Base-by-base conservation (phyloP, 2,888 invertebrate species). In the Julus scanicus region DNA sequence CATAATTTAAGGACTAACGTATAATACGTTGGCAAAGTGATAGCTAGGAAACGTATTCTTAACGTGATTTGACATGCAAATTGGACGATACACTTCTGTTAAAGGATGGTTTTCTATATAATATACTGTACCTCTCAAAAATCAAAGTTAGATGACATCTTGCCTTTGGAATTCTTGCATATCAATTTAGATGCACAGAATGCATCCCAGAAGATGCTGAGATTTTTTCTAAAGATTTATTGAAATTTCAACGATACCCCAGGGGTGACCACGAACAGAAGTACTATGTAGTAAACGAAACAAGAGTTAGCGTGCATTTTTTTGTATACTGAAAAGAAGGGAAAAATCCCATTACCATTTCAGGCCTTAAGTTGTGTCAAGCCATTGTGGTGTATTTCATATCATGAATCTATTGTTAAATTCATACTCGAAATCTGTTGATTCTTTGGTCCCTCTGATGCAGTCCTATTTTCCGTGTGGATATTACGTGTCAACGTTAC, bases 401-500 rank as follows among this genome's bases (percentile, higher is more conserved):
- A 29, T 1, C 63, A 17, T 37, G 80, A 80, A 80, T 80, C 80
- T 29, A 80, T 80, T 80, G 80, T 80, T 13, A 37, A 80, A 80
- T 80, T 29, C 80, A 37, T 15, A 29, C 37, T 80, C 80, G 80
- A 80, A 71, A 80, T 80, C 80, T 80, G 80, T 80, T 80, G 80
- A 80, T 80, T 80, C 20, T 37, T 13, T 37, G 80, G 37, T 11
- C 37, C 37, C 37, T 29, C 29, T 37, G 11, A 29, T 37, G 37
- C 13, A 13, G 80, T 6, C 80, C 80, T 80, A 80, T 80, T 80
- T 80, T 80, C 37, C 13, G 80, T 11, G 17, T n/a, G 80, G 80
- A 29, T 80, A 80, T 37, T 11, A 80, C 80, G 80, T 80, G 80
- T 80, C 80, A 37, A 13, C 80, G 37, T 80, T 80, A 11, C 80